Conservation (phyloP, 2,888 invertebrate genomes). For the Eupithecia insigniata region DNA sequence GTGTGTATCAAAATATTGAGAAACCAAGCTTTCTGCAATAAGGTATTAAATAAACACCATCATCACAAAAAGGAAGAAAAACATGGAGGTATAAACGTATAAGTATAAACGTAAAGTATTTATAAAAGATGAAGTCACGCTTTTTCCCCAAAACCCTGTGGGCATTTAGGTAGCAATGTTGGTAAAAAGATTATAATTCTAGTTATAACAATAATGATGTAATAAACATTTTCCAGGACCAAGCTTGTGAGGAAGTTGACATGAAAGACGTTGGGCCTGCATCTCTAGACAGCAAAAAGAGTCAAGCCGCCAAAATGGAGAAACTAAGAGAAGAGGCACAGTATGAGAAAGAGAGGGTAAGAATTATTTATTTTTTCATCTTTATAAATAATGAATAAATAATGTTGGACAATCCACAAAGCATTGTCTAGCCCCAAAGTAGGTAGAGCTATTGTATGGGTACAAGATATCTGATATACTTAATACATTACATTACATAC, state of each 20-base stretch:
- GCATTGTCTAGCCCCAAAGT: neutral
- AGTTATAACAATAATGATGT: no score
- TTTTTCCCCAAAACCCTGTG: neutral
- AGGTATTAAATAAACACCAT: no score
- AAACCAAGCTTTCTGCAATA: no score
- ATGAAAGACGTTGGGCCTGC: conserved; percentile 76
- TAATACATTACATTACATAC: no score
- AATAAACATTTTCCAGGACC: conserved; percentile 84
- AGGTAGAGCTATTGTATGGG: neutral
- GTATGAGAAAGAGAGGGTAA: conserved; percentile 88
- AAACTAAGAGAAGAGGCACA: conserved; percentile 85
- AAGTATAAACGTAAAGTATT: no score
- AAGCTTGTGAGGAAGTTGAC: conserved; percentile 86
- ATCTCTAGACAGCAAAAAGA: conserved; percentile 76
- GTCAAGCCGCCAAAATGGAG: conserved; percentile 80
- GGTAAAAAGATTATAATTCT: neutral
- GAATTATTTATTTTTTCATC: neutral
- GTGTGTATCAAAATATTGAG: no score
- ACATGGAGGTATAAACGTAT: no score
- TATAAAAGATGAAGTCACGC: neutral
- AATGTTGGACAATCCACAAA: neutral
- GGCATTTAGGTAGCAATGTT: neutral
- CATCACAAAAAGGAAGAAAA: neutral
- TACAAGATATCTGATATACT: no score
- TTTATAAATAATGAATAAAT: neutral